Conservation (phyloP, 2,888 invertebrate species). For the Myopa testacea region DNA sequence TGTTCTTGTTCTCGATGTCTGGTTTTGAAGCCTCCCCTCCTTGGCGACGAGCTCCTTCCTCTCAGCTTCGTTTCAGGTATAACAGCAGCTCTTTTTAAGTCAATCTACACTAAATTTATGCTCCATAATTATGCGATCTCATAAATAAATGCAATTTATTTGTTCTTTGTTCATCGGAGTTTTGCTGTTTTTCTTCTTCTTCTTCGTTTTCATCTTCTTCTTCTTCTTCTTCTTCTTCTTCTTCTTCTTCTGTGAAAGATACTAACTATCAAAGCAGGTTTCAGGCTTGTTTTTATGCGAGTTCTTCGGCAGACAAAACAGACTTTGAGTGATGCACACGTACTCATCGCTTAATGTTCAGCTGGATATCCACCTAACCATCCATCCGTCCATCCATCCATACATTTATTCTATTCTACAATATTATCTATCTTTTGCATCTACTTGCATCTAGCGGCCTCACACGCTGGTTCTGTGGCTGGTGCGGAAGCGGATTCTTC, state of each 20-base stretch:
- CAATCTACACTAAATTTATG: constrained; percentile 8
- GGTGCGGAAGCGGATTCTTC: too few relatives aligned
- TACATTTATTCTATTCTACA: not conserved
- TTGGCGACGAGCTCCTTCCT: not conserved
- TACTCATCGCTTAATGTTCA: not conserved
- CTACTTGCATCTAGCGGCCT: not conserved
- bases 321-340: not conserved
- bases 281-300: not conserved
- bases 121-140: constrained; percentile 26
- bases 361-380: not conserved
- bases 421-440: not conserved
- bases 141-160: constrained; percentile 39
- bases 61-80: not conserved
- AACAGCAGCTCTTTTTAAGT: constrained; percentile 11
- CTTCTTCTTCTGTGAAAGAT: too few relatives aligned
- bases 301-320: not conserved
- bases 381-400: not conserved
- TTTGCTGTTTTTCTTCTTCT: not conserved
- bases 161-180: constrained; percentile 16
- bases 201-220: not conserved
- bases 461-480: too few relatives aligned
- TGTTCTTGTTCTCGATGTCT: not conserved
- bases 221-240: not conserved
- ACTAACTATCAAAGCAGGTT: not conserved
- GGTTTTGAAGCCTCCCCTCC: not conserved